Evolutionary conservation across 1,140 invertebrate species (phyloP).

Genomic region (Hycleus phaleratus): DNA sequence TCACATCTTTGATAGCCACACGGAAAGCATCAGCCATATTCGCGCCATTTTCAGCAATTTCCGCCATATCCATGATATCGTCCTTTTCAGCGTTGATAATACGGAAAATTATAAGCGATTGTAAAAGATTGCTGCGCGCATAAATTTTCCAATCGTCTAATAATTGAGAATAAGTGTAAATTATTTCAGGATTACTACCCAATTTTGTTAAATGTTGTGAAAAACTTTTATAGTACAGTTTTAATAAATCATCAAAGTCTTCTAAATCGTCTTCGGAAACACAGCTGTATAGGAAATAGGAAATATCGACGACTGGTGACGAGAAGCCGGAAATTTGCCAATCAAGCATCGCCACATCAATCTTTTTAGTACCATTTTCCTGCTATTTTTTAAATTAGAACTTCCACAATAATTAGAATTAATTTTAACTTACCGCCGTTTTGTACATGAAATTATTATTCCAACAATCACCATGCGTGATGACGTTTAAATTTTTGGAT

Average conservation of each 20-base stretch:
- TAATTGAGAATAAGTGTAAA: constrained; percentile 39
- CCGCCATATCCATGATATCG: too few relatives aligned
- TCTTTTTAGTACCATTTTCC: constrained; percentile 2
- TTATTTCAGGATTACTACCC: constrained; percentile 38
- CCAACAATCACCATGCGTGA: constrained; percentile 30
- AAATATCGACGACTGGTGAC: constrained; percentile 50
- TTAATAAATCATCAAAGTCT: constrained; percentile 42
- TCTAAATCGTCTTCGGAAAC: constrained; percentile 43
- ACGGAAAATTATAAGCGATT: neutral
- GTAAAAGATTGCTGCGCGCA: neutral
- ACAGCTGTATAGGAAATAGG: constrained; percentile 49
- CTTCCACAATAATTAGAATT: neutral
- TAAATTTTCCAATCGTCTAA: constrained; percentile 16
- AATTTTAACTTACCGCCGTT: constrained; percentile 14
- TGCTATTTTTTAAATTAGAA: constrained; percentile 1
- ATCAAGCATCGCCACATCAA: constrained; percentile 39
- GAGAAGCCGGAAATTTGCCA: constrained; percentile 49
- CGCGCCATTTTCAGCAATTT: neutral
- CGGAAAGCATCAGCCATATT: neutral
- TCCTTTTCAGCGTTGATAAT: neutral
- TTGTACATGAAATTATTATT: constrained; percentile 30
- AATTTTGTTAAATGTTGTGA: constrained; percentile 36
- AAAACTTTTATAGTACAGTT: constrained; percentile 48
- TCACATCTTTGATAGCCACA: neutral
- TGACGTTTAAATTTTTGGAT: constrained; percentile 10